Percentiles rank a stretch among this genome's conserved stretches.
phyloP scores from a whole-genome alignment of 2,888 invertebrate species.

The Brassicogethes aeneus region DNA sequence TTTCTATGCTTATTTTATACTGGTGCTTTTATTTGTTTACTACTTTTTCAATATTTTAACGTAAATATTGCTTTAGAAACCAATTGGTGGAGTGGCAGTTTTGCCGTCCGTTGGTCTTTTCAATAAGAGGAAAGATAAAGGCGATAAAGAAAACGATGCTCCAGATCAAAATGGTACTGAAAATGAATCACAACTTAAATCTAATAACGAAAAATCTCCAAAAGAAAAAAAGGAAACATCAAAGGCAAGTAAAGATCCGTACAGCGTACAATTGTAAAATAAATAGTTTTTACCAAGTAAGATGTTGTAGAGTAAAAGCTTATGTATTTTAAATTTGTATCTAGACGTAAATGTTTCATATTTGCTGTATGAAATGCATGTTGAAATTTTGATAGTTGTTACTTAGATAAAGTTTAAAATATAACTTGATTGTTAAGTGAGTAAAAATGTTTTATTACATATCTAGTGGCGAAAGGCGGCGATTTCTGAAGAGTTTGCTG shows the following conservation, averaged over 20 bases:
- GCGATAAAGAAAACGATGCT: conserved; percentile 46
- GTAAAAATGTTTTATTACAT: no score
- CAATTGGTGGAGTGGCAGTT: conserved; percentile 75
- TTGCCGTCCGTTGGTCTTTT: conserved; percentile 59
- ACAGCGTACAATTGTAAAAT: not conserved
- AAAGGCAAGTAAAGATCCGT: conserved; percentile 37
- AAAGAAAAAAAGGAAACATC: conserved; percentile 44
- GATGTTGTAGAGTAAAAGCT: conserved; percentile 1
- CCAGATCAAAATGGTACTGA: conserved; percentile 38
- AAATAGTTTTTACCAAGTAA: no score
- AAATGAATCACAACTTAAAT: conserved; percentile 30
- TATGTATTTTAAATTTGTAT: conserved; percentile 4
- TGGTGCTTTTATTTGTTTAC: no score
- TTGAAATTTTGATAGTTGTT: not conserved
- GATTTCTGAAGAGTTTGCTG: no score
- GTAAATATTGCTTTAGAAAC: no score
- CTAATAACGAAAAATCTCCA: conserved; percentile 35
- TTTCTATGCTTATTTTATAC: no score
- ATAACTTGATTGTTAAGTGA: no score
- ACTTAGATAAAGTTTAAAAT: no score
- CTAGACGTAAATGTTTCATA: conserved; percentile 12
- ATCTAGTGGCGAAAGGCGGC: no score
- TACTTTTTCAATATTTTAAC: no score
- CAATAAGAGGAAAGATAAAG: conserved; percentile 49
- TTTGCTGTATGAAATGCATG: conserved; percentile 7